phyloP scores from a whole-genome alignment of 2,888 invertebrate genomes.

The Polydrusus pterygomalis region DNA sequence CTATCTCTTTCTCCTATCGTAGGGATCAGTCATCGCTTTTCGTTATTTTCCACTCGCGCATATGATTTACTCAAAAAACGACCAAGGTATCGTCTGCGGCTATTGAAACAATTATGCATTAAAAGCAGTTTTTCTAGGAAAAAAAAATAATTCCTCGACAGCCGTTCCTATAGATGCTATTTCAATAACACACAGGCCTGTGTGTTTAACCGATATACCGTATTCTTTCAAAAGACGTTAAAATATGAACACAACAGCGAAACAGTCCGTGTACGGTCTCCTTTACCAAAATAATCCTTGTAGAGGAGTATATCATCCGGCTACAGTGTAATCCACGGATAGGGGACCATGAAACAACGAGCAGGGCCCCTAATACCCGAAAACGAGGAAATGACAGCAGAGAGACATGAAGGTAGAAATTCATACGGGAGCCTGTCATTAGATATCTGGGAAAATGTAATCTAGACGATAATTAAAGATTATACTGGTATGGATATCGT shows the following conservation, averaged over 20 bases:
- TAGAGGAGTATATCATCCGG: conserved; percentile 39
- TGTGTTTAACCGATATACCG: no score
- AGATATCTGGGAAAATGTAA: conserved; percentile 11
- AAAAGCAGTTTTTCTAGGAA: no score
- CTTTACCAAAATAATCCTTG: conserved; percentile 33
- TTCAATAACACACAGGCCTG: no score
- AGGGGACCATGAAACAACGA: conserved; percentile 36
- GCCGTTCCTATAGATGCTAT: no score
- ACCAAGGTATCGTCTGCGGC: no score
- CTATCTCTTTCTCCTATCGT: no score
- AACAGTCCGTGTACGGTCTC: conserved; percentile 8
- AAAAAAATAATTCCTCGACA: no score
- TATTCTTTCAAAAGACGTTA: not conserved
- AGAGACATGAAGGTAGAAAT: conserved; percentile 39
- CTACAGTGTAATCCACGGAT: conserved; percentile 27
- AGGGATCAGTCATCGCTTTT: no score
- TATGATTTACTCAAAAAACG: no score
- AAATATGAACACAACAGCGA: not conserved
- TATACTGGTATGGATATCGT: no score
- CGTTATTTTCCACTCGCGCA: no score
- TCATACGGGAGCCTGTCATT: conserved; percentile 32
- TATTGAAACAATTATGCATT: no score
- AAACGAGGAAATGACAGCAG: conserved; percentile 39
- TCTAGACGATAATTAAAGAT: conserved; percentile 5
- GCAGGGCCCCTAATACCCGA: conserved; percentile 36